Percentiles rank a stretch among this genome's conserved stretches.
phyloP scores from a whole-genome alignment of 2,888 invertebrate genomes.

The Polydrusus cervinus region DNA sequence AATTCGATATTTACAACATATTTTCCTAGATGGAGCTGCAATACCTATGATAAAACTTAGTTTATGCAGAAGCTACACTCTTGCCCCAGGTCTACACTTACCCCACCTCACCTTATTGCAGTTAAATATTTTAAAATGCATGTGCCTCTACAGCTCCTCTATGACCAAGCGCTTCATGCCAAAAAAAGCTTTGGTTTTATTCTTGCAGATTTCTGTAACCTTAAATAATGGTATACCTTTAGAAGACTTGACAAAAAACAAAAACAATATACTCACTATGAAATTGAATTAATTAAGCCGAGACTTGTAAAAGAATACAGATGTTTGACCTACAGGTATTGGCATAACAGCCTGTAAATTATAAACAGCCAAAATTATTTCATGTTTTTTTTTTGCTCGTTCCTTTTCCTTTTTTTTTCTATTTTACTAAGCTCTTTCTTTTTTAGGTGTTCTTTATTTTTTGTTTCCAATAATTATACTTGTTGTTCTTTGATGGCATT shows the following conservation, averaged over 20 bases:
- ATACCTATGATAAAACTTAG: no score
- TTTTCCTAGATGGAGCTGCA: no score
- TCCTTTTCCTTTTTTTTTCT: constrained; percentile 5
- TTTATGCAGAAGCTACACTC: no score
- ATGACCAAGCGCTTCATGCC: constrained; percentile 52
- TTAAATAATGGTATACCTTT: background rate
- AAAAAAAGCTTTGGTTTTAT: constrained; percentile 39
- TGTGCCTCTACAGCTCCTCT: constrained; percentile 44
- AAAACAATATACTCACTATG: constrained; percentile 10
- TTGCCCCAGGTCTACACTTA: no score
- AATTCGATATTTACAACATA: no score
- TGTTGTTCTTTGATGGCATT: background rate
- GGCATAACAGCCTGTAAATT: constrained; percentile 24
- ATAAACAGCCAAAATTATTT: constrained; percentile 20
- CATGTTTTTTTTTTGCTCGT: background rate
- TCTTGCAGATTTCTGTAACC: constrained; percentile 31
- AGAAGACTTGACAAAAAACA: no score
- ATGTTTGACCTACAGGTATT: background rate
- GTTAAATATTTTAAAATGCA: constrained; percentile 37
- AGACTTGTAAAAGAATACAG: constrained; percentile 20
- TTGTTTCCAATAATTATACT: background rate
- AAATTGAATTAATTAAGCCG: constrained; percentile 27
- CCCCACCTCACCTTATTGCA: no score
- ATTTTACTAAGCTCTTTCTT: constrained; percentile 14
- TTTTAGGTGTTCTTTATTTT: background rate